Evolutionary conservation across 2,113 vertebrate genomes (phyloP).

Genomic region (Emydura subglobosa): DNA sequence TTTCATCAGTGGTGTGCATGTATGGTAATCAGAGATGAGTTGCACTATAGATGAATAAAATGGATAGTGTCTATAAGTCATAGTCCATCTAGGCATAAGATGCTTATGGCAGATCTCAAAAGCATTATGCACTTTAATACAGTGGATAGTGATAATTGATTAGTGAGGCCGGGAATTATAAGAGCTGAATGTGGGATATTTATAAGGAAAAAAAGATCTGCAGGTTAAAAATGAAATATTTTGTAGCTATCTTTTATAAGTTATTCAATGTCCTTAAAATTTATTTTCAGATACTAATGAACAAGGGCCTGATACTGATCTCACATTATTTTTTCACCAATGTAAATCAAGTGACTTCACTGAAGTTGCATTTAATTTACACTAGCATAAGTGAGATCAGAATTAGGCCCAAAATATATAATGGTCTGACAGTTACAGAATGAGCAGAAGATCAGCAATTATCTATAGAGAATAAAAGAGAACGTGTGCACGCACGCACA

Average conservation of each 20-base stretch:
- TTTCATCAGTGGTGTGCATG: constrained; percentile 27
- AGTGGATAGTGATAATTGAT: rapidly evolving
- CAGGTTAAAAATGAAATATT: not conserved
- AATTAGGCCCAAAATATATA: not conserved
- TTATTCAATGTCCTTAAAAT: not conserved
- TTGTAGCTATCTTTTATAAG: not conserved
- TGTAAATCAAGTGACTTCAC: not conserved
- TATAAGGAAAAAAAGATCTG: not conserved
- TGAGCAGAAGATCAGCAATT: not conserved
- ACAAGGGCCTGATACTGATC: not conserved
- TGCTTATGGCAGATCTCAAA: not conserved
- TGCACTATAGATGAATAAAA: constrained; percentile 16
- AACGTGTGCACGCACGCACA: not conserved
- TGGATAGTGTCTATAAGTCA: not conserved
- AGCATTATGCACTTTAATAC: not conserved
- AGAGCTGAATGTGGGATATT: not conserved
- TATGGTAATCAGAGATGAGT: constrained; percentile 37
- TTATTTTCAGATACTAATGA: not conserved
- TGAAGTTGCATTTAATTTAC: not conserved
- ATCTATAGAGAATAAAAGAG: not conserved
- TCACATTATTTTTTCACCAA: not conserved
- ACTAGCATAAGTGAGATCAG: not conserved
- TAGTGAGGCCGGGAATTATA: not conserved
- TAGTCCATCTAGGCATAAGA: not conserved
- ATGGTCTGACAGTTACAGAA: not conserved